Evolutionary conservation across 1,140 invertebrate species (phyloP).

Genomic region (Pogonus chalceus): DNA sequence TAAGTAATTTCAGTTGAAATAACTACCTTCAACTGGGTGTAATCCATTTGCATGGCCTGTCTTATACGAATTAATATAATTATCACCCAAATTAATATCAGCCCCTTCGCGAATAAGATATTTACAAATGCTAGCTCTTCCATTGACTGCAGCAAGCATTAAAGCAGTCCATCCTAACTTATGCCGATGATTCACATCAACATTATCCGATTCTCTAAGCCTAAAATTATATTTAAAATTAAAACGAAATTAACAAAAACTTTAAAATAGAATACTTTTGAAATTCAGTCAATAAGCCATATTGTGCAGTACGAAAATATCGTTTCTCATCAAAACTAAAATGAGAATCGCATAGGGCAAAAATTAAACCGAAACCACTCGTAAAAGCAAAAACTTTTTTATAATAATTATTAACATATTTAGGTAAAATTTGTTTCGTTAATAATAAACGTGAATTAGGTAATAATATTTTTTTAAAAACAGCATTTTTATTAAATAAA

Average conservation of each 20-base stretch:
- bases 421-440: neutral
- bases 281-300: constrained; percentile 50
- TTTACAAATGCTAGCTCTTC: constrained; percentile 51
- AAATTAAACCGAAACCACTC: neutral
- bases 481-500: neutral
- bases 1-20: constrained; percentile 1
- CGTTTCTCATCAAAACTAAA: constrained; percentile 35
- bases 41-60: constrained; percentile 38
- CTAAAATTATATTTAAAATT: constrained; percentile 16
- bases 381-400: neutral
- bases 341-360: neutral
- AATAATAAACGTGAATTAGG: neutral
- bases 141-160: constrained; percentile 74
- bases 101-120: constrained; percentile 65
- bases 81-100: constrained; percentile 68
- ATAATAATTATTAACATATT: neutral
- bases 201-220: constrained; percentile 30
- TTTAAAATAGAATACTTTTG: constrained; percentile 38
- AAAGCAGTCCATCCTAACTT: constrained; percentile 76
- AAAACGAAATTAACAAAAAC: constrained; percentile 8
- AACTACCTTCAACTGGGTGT: constrained; percentile 28
- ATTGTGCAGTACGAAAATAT: constrained; percentile 52
- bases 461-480: neutral
- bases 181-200: constrained; percentile 56
- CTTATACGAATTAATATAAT: constrained; percentile 62